Evolutionary conservation across 2,113 vertebrate genomes (phyloP), one percentile per base, ranked within the genome.

Genomic region (Zapus hudsonius): DNA sequence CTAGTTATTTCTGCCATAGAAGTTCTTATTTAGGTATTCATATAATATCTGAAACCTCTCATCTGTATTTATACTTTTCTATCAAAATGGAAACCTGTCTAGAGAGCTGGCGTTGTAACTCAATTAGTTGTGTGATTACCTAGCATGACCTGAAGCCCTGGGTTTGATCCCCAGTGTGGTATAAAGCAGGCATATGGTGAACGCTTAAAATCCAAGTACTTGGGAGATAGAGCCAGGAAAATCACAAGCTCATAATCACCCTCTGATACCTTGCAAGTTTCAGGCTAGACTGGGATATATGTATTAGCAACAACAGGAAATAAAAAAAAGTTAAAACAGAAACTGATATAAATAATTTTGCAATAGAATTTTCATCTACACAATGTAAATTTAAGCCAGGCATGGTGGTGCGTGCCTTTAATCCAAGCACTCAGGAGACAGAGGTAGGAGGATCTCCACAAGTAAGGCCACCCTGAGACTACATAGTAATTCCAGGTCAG

Each of bases 341-440:
- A 91, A 55, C 47, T n/a, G n/a, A 88, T 44, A 33, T 2, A 36
- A 27, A 31, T 61, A 61, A 36, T 73, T 85, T 27, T 90, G 57
- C 25, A 55, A 42, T 72, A 83, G 25, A 67, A 93, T 44, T 93
- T 90, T 47, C 3, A 76, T 38, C 40, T 69, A 74, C 19, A 23
- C 67, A 55, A 87, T 25, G 25, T 57, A 76, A 87, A 92, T 44
- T 3, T 92, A 87, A 82, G 80, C n/a, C n/a, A n/a, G n/a, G n/a
- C n/a, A n/a, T n/a, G n/a, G n/a, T n/a, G n/a, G n/a, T n/a, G n/a
- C n/a, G n/a, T n/a, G n/a, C n/a, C n/a, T n/a, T n/a, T n/a, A n/a
- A n/a, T n/a, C n/a, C n/a, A n/a, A n/a, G n/a, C n/a, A n/a, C n/a
- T n/a, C n/a, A n/a, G n/a, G n/a, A n/a, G n/a, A n/a, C n/a, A n/a